These are phyloP conservation scores for Plusia festucae DNA, from an alignment of 2,888 invertebrate species.

Conservation along the genomic window DNA sequence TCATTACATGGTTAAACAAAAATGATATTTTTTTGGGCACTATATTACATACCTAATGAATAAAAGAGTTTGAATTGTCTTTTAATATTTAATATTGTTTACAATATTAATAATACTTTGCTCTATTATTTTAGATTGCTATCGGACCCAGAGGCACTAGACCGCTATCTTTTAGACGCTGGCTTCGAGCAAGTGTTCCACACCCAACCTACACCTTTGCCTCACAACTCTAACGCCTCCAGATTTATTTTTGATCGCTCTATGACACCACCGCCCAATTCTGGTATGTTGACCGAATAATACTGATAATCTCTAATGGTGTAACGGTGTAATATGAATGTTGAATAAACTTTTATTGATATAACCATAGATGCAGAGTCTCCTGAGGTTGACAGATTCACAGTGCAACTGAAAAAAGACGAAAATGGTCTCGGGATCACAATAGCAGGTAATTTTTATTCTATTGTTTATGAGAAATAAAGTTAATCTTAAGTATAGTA, in stretches of 20 bases:
- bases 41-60: too few species aligned
- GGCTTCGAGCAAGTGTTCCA: slow-evolving; percentile 94
- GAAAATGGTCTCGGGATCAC: slow-evolving; percentile 98
- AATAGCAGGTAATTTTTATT: slow-evolving; percentile 91
- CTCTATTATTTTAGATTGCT: slow-evolving; percentile 89
- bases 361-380: slow-evolving; percentile 90
- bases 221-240: slow-evolving; percentile 65
- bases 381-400: slow-evolving; percentile 98
- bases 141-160: slow-evolving; percentile 95
- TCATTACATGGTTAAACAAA: too few species aligned
- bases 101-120: neutral
- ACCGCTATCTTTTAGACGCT: slow-evolving; percentile 95
- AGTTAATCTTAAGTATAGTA: neutral
- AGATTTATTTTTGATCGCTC: slow-evolving; percentile 82
- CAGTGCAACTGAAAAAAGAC: slow-evolving; percentile 97
- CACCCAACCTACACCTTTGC: slow-evolving; percentile 81
- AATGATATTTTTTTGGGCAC: too few species aligned
- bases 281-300: slow-evolving; percentile 63
- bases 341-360: neutral
- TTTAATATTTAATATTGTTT: too few species aligned
- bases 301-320: too few species aligned
- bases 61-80: too few species aligned
- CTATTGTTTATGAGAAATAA: neutral
- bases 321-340: too few species aligned
- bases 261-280: slow-evolving; percentile 80